Evolutionary conservation across 2,797 vertebrate species (phyloP), one percentile per base, ranked within the genome.

Genomic region (Spinus olivaceus): DNA sequence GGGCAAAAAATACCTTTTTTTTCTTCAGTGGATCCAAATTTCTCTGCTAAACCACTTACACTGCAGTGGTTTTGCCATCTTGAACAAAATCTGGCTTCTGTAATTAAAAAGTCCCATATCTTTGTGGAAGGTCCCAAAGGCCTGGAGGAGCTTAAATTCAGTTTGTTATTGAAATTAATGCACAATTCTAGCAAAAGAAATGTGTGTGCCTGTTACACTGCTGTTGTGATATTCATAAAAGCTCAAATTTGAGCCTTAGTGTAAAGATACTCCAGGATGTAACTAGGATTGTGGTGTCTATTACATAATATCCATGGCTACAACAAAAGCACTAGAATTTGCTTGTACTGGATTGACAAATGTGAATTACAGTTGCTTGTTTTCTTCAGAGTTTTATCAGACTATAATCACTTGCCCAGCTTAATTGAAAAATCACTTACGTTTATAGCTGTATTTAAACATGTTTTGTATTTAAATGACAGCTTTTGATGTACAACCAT

Each of bases 401-500:
- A 94, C 28, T 88, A n/a, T 95, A 97, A 96, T 95, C 93, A 94
- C 80, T 97, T 90, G 78, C 94, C 92, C 71, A 84, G 64, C 83
- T 90, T 97, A 97, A 97, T 96, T 98, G 95, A 97, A 97, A 97
- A 97, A 97, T 97, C 95, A 95, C 91, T 96, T 97, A 93, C 9
- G 1, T 97, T 97, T 97, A 96, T 96, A 95, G 94, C 71, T 88
- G 88, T 94, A 97, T 97, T 98, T 96, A 97, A 97, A 92, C 94
- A 88, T 90, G 85, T 97, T 97, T 97, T 98, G 88, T 97, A 96
- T 97, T 97, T 98, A 97, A 97, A 96, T 97, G 97, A 95, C 87
- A 91, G 84, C 81, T 95, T 97, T 97, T 97, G 94, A 95, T 95
- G 94, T 95, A 97, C 66, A 96, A 92, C 88, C 91, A 53, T 96